phyloP scores from a whole-genome alignment of 2,797 vertebrate species.

The Poecilia picta region DNA sequence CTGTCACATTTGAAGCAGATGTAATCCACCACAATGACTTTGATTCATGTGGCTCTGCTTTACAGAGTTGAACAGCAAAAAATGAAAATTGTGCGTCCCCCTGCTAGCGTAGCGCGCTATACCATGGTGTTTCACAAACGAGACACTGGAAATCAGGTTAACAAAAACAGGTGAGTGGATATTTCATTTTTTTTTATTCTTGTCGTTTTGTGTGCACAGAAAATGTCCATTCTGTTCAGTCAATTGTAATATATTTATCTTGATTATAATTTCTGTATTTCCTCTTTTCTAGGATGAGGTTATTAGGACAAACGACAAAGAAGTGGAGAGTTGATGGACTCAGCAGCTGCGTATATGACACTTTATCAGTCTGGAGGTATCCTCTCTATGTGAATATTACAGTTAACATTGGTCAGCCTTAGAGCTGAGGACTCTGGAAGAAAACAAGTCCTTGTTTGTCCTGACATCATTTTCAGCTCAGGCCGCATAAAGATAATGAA shows the following conservation, averaged over 20 bases:
- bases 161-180: slow-evolving; percentile 85
- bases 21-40: not conserved
- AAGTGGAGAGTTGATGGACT: slow-evolving; percentile 92
- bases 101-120: slow-evolving; percentile 87
- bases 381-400: slow-evolving; percentile 91
- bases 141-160: slow-evolving; percentile 91
- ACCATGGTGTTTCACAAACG: slow-evolving; percentile 97
- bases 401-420: slow-evolving; percentile 85
- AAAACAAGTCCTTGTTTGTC: slow-evolving; percentile 33
- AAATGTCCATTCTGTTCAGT: not conserved
- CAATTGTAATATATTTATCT: not conserved
- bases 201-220: not conserved
- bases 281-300: slow-evolving; percentile 84
- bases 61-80: slow-evolving; percentile 89
- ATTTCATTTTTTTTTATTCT: not conserved
- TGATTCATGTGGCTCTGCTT: not conserved
- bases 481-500: too few relatives aligned
- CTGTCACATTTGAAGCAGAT: not conserved
- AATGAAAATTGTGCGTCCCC: slow-evolving; percentile 89
- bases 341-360: slow-evolving; percentile 88
- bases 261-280: not conserved
- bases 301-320: slow-evolving; percentile 82
- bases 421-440: slow-evolving; percentile 35
- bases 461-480: not conserved
- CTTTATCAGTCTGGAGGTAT: slow-evolving; percentile 82